Evolutionary conservation across 2,888 invertebrate species (phyloP).

Genomic region (Stegana nigrithorax): DNA sequence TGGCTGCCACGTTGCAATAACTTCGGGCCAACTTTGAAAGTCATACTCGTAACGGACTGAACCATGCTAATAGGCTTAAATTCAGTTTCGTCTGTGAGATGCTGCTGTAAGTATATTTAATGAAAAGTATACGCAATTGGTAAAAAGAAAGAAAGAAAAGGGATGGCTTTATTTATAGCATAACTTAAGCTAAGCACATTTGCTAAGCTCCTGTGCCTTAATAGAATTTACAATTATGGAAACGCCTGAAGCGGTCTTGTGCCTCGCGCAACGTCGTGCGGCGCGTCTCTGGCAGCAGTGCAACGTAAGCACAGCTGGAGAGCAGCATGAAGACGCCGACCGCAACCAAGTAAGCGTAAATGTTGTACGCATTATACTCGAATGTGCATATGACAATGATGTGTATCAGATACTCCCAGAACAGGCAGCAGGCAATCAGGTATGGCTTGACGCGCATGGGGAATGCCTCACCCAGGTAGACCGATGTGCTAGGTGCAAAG

Average conservation of each 20-base stretch:
- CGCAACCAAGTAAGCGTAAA: not conserved
- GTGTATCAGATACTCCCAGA: not conserved
- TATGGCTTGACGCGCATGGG: not conserved
- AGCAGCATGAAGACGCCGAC: not conserved
- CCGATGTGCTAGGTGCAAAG: not conserved
- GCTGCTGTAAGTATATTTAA: no score
- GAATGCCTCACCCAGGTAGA: not conserved
- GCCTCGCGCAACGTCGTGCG: slow-evolving; percentile 24
- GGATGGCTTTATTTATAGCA: no score
- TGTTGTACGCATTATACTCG: not conserved
- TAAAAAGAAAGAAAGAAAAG: no score
- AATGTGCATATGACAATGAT: slow-evolving; percentile 1
- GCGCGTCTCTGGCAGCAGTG: slow-evolving; percentile 30
- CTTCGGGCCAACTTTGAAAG: no score
- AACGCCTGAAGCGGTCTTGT: slow-evolving; percentile 23
- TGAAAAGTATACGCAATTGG: no score
- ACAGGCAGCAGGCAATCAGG: not conserved
- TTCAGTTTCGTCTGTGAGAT: no score
- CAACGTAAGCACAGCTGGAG: not conserved
- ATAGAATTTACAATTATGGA: slow-evolving; percentile 2
- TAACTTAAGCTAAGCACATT: no score
- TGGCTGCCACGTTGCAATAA: no score
- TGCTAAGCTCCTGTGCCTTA: not conserved
- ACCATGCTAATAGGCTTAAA: no score
- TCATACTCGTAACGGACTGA: no score